Evolutionary conservation across 2,888 invertebrate genomes (phyloP), one percentile per base, ranked within the genome.

Genomic region (Polydrusus tereticollis): DNA sequence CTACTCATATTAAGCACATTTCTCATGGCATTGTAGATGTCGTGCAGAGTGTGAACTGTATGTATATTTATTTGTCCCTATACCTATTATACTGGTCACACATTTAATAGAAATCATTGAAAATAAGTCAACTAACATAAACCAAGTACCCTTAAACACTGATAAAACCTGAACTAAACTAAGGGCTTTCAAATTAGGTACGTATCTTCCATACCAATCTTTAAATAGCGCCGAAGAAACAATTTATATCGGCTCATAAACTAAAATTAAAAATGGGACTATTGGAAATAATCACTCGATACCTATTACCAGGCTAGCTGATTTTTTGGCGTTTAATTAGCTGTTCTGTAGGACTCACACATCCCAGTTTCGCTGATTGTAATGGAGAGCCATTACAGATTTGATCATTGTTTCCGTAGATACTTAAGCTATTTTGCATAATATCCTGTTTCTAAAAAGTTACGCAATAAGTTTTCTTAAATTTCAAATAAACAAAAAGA

Each of bases 291-390:
- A 70, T 36, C 59, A 72, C 43, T 16, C 47, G 47, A 57, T 55
- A 65, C 26, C 65, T 65, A 18, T 62, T 73, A 57, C 65, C 76
- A 80, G 84, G 85, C 86, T 85, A 86, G 85, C 86, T 86, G 80
- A 86, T 86, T 78, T 86, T 86, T 76, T 85, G 83, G 60, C 85
- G 81, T 81, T 86, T 86, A 26, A 82, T 78, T 57, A 83, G 74
- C 60, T 80, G 78, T 65, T 86, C 86, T 10, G 83, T 81, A 1
- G 85, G 85, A 78, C 85, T 85, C 57, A 82, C 78, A 67, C 85
- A 83, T 47, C 81, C 81, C 74, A 85, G 76, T 77, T 86, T 75
- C 83, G 14, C 79, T 76, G 41, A 77, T 75, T 18, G 69, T 26
- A 68, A 76, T 77, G 70, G 81, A 14, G 69, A 68, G 47, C 66